Conservation (phyloP, 1,140 invertebrate genomes). For the Wasmannia auropunctata region DNA sequence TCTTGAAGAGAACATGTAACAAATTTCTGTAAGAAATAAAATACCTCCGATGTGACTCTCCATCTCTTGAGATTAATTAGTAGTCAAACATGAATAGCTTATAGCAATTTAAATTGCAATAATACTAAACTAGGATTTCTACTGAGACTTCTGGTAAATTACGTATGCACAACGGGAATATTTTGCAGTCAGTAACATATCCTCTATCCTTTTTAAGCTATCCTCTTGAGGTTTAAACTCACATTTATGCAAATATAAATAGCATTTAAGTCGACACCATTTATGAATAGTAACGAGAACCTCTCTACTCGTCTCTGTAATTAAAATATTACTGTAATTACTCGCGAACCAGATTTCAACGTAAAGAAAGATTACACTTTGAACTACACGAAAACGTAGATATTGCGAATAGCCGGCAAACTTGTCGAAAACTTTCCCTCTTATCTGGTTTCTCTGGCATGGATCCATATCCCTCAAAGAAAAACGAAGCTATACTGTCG, state of each 20-base stretch:
- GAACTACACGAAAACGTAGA: neutral
- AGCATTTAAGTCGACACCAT: conserved; percentile 26
- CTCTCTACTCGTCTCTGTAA: neutral
- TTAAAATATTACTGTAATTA: conserved; percentile 54
- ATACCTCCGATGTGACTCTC: neutral
- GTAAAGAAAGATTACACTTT: conserved; percentile 11
- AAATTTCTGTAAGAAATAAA: neutral
- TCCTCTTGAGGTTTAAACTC: conserved; percentile 24
- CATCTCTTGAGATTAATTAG: conserved; percentile 17
- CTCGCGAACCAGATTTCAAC: neutral
- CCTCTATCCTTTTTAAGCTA: neutral
- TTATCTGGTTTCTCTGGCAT: neutral
- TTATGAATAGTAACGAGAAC: conserved; percentile 36
- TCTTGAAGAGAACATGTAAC: neutral
- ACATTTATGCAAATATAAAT: conserved; percentile 40
- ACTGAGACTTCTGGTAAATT: neutral
- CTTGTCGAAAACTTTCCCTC: conserved; percentile 64
- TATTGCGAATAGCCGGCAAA: conserved; percentile 32
- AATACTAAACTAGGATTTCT: neutral
- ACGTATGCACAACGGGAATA: neutral
- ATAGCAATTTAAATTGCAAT: neutral
- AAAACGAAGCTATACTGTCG: conserved; percentile 10
- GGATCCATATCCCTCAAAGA: neutral
- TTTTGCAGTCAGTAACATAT: conserved; percentile 11
- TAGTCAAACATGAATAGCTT: neutral